Base-by-base conservation (phyloP, 2,113 vertebrate genomes). In the Ammodytes dubius region DNA sequence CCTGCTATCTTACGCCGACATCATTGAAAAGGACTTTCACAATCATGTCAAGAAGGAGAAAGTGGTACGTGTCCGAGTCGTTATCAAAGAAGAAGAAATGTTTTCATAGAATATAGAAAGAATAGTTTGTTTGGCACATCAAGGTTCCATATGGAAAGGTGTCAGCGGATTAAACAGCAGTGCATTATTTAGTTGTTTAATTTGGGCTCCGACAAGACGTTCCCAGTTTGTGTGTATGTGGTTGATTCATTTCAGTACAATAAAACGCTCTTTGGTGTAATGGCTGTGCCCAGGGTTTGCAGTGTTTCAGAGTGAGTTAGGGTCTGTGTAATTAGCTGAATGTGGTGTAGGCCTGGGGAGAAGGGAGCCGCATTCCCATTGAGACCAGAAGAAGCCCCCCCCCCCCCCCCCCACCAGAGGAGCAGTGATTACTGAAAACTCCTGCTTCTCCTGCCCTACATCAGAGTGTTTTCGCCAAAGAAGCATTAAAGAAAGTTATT, bases 11-110 rank as follows among this genome's bases (percentile, higher is more conserved):
- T 99, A 99, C 0, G 97, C 98, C 0, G 97, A 99, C 90, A 99
- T 99, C 87, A 97, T 99, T 76, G 94, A 96, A 68, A 99, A 98
- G 88, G 97, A 98, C 82, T 99, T 98, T 1, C 96, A 96, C 63
- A 97, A 95, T 0, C 97, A 99, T 84, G 98, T 98, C 90, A 96
- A 97, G 84, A 99, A 99, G 93, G 98, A 99, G 94, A 99, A 98
- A 91, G 98, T 99, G 93, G 95, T 96, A 83, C 37, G 91, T 84
- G n/a, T 52, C 46, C 79, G 15, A 63, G 50, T 42, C 53, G 7
- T 77, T 70, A 69, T 17, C 27, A 37, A 53, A 11, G 9, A 45
- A 35, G 9, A 17, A 56, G n/a, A 58, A 7, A 14, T 49, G 3
- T 27, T 27, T 27, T 27, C 27, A 49, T 4, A 49, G 4, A 1